These are phyloP conservation scores for Drosophila paranaensis DNA, from an alignment of 2,888 invertebrate genomes.

Conservation along the genomic window DNA sequence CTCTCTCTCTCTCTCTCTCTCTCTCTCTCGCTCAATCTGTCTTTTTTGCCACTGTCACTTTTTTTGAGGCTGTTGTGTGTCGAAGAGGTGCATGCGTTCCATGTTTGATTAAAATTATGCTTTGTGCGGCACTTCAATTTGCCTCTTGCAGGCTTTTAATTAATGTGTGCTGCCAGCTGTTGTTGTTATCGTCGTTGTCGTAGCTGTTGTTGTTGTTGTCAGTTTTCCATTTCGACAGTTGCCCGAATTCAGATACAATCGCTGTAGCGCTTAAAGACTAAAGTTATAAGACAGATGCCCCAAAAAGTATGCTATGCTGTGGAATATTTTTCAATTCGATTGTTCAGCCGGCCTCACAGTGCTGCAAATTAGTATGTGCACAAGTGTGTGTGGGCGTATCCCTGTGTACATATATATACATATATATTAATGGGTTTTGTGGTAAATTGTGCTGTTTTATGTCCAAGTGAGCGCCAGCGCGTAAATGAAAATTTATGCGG, in stretches of 20 bases:
- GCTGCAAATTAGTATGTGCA: conserved; percentile 30
- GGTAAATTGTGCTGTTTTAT: conserved; percentile 48
- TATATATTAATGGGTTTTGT: conserved; percentile 45
- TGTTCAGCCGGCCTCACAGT: conserved; percentile 28
- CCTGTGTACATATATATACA: conserved; percentile 9
- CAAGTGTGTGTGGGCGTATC: conserved; percentile 16
- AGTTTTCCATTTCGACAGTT: not conserved
- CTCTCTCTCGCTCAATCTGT: too few species aligned
- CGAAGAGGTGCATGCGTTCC: conserved; percentile 6
- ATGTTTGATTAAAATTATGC: conserved; percentile 77
- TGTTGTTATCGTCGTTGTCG: not conserved
- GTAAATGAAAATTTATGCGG: conserved; percentile 73
- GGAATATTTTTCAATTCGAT: conserved; percentile 22
- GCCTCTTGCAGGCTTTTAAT: conserved; percentile 68
- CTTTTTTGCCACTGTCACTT: not conserved
- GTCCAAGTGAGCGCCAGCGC: conserved; percentile 61
- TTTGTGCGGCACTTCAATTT: conserved; percentile 64
- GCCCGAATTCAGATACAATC: conserved; percentile 11
- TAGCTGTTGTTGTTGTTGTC: not conserved
- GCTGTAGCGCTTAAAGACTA: conserved; percentile 4
- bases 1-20: not conserved
- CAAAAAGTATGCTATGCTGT: conserved; percentile 20
- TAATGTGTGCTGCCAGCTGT: conserved; percentile 41
- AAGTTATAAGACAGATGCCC: not conserved
- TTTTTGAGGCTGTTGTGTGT: conserved; percentile 39